Conservation (phyloP, 2,888 invertebrate species). For the Pristionchus maxplancki region DNA sequence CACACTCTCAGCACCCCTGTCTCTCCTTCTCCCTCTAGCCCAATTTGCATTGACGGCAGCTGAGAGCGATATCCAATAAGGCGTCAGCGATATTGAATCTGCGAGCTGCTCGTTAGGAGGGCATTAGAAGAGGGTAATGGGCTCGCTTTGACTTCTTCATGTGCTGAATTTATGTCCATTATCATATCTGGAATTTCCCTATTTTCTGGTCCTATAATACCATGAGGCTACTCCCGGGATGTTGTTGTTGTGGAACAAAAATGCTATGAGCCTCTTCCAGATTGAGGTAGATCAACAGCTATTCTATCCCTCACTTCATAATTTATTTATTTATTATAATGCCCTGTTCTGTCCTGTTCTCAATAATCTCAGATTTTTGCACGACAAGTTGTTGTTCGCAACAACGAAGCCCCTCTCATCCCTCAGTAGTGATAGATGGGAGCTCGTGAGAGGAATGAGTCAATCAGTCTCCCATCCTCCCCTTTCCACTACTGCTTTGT, state of each 20-base stretch:
- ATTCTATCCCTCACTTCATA: too few relatives aligned
- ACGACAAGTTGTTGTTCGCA: neutral
- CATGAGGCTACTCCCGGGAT: too few relatives aligned
- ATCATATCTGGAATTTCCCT: too few relatives aligned
- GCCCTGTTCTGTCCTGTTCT: too few relatives aligned
- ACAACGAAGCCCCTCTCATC: neutral
- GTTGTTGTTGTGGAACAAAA: too few relatives aligned
- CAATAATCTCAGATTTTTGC: neutral
- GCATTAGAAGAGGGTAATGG: neutral
- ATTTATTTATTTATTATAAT: too few relatives aligned
- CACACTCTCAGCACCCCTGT: neutral
- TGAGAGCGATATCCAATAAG: conserved; percentile 15
- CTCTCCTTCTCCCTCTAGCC: neutral
- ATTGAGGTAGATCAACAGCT: too few relatives aligned
- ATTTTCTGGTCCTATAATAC: too few relatives aligned
- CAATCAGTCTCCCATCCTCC: conserved; percentile 5
- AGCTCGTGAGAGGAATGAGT: conserved; percentile 10
- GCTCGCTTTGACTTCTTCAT: neutral
- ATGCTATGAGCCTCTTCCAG: too few relatives aligned
- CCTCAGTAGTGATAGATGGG: neutral
- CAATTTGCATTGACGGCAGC: conserved; percentile 22
- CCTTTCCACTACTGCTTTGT: neutral
- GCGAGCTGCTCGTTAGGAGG: neutral
- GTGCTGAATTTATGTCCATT: too few relatives aligned
- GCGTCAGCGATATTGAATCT: conserved; percentile 9